Percentiles rank a stretch among this genome's conserved stretches.
phyloP scores from a whole-genome alignment of 2,113 vertebrate genomes.

The Cryptotis parvus region DNA sequence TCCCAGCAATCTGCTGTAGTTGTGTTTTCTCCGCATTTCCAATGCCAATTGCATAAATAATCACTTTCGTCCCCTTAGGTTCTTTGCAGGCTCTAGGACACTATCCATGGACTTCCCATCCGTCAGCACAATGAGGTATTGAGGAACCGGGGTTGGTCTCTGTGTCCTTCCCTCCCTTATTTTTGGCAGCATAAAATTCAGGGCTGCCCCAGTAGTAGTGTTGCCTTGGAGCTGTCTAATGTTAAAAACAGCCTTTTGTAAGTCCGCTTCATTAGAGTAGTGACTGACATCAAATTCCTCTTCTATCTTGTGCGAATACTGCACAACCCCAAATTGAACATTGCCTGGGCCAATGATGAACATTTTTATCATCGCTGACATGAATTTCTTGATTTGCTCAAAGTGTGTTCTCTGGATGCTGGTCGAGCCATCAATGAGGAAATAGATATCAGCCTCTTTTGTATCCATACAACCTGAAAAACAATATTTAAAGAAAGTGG shows the following conservation, averaged over 20 bases:
- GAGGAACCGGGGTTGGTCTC: conserved; percentile 8
- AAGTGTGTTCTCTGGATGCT: conserved; percentile 69
- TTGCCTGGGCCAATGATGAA: conserved; percentile 79
- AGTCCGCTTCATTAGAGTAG: not conserved
- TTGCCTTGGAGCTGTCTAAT: conserved; percentile 34
- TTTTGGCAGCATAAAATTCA: conserved; percentile 63
- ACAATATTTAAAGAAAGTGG: not conserved
- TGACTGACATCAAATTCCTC: conserved; percentile 65
- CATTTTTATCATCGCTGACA: conserved; percentile 65
- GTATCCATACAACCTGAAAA: conserved; percentile 83
- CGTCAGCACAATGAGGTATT: conserved; percentile 81
- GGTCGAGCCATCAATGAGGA: conserved; percentile 83
- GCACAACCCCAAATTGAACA: conserved; percentile 78
- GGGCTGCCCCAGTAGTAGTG: conserved; percentile 74
- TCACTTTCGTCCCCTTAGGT: conserved; percentile 62
- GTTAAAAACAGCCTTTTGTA: conserved; percentile 76
- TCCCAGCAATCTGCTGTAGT: conserved; percentile 76
- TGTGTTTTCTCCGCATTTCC: conserved; percentile 54
- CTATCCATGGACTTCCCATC: conserved; percentile 70
- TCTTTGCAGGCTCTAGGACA: conserved; percentile 66
- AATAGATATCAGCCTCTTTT: conserved; percentile 81
- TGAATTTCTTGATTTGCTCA: conserved; percentile 77
- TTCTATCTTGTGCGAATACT: conserved; percentile 8
- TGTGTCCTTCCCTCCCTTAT: conserved; percentile 52
- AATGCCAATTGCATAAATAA: conserved; percentile 78